Percentiles rank a stretch among this genome's conserved stretches.
Conservation (phyloP, 2,113 vertebrate genomes). For the Bambusicola thoracicus region DNA sequence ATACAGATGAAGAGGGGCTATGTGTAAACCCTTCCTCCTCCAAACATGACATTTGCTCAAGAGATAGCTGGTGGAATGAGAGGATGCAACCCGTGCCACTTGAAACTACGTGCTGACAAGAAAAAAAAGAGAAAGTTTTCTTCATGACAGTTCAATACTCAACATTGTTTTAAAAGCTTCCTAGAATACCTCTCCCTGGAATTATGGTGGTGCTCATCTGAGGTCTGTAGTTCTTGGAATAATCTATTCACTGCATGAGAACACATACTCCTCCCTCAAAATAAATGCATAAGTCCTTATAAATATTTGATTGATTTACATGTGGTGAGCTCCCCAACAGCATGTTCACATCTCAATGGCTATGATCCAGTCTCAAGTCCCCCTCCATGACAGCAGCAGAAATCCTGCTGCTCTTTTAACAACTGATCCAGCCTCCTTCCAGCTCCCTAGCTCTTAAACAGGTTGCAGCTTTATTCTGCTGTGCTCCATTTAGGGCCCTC, state of each 20-base stretch:
- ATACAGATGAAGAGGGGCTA: not conserved
- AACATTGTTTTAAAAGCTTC: slow-evolving; percentile 23
- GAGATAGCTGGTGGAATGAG: not conserved
- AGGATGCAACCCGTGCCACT: not conserved
- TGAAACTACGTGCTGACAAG: not conserved
- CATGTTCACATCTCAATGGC: not conserved
- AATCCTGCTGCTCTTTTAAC: not conserved
- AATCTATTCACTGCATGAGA: not conserved
- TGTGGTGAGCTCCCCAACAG: not conserved
- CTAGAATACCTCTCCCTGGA: slow-evolving; percentile 33
- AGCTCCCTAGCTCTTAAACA: not conserved
- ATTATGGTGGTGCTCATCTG: not conserved
- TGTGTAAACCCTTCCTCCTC: not conserved
- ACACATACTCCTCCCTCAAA: not conserved
- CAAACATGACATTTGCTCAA: not conserved
- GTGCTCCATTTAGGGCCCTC: not conserved
- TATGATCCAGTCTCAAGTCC: not conserved
- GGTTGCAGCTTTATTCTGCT: not conserved
- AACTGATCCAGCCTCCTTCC: not conserved
- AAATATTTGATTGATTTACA: not conserved
- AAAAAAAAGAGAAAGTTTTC: not conserved
- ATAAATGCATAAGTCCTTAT: slow-evolving; percentile 4
- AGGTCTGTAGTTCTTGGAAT: slow-evolving; percentile 54
- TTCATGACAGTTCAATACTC: slow-evolving; percentile 18
- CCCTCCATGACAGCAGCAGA: not conserved